Percentiles rank a stretch among this genome's conserved stretches.
phyloP scores from a whole-genome alignment of 2,888 invertebrate species.

The Lobophora halterata region DNA sequence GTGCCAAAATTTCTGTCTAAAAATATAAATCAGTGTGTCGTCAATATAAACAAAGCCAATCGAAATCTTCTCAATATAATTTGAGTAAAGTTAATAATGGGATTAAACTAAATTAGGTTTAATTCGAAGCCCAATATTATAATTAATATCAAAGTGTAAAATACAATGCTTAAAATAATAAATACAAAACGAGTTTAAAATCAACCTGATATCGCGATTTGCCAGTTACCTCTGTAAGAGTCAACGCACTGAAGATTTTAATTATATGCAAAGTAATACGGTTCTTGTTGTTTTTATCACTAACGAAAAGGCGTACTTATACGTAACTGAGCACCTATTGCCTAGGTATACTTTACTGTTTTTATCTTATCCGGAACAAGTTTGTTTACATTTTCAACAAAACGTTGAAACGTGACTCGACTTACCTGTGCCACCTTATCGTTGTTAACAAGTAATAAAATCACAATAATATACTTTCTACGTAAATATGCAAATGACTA shows the following conservation, averaged over 20 bases:
- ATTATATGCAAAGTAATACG: conserved; percentile 18
- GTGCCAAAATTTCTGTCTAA: conserved; percentile 18
- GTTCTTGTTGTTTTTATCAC: conserved; percentile 40
- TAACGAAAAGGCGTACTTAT: conserved; percentile 42
- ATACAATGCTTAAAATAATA: neutral
- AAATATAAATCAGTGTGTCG: conserved; percentile 18
- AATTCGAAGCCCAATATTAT: no score
- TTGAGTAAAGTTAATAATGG: conserved; percentile 2
- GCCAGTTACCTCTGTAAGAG: conserved; percentile 10
- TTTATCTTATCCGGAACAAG: conserved; percentile 79
- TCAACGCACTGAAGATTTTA: conserved; percentile 18
- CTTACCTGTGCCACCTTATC: conserved; percentile 71
- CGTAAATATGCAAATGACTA: conserved; percentile 35
- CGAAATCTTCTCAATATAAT: conserved; percentile 1
- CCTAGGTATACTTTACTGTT: conserved; percentile 51
- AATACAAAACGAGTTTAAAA: conserved; percentile 4
- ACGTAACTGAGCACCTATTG: conserved; percentile 34
- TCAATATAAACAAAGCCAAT: conserved; percentile 22
- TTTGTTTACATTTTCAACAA: conserved; percentile 78
- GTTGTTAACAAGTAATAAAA: conserved; percentile 71
- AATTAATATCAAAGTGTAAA: no score
- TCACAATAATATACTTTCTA: conserved; percentile 55
- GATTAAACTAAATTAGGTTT: no score
- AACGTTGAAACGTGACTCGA: conserved; percentile 73
- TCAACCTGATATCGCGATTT: conserved; percentile 4